Conservation (phyloP, 2,797 vertebrate species). For the Gallirallus australis region DNA sequence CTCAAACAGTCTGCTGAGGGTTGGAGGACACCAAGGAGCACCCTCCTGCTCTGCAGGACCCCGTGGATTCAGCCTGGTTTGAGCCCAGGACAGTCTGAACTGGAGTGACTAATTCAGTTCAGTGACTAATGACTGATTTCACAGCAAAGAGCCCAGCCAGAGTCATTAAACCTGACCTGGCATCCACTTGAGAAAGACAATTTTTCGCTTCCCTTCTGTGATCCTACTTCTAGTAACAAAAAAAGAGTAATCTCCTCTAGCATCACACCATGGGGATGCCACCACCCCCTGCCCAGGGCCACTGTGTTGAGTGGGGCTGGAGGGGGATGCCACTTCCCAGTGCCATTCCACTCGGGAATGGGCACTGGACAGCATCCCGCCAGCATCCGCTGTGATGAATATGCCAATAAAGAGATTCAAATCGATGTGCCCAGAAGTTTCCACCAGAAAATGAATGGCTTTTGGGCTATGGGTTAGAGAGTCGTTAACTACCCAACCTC, state of each 20-base stretch:
- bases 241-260: background rate
- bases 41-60: background rate
- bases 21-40: background rate
- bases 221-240: background rate
- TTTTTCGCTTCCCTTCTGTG: background rate
- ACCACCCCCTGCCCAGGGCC: background rate
- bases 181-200: background rate
- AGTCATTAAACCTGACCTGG: constrained; percentile 9
- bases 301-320: background rate
- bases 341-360: background rate
- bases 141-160: background rate
- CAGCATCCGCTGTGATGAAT: background rate
- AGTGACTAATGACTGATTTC: too few species aligned
- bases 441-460: background rate
- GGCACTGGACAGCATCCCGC: background rate
- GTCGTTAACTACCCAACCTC: background rate
- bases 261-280: rapidly evolving
- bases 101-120: background rate
- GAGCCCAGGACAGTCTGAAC: rapidly evolving
- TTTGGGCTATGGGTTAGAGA: background rate
- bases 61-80: background rate
- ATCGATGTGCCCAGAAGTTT: background rate
- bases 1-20: background rate
- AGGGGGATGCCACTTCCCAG: background rate
- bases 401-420: constrained; percentile 38